Conservation (phyloP, 2,797 vertebrate genomes). For the Danio jaintianensis region DNA sequence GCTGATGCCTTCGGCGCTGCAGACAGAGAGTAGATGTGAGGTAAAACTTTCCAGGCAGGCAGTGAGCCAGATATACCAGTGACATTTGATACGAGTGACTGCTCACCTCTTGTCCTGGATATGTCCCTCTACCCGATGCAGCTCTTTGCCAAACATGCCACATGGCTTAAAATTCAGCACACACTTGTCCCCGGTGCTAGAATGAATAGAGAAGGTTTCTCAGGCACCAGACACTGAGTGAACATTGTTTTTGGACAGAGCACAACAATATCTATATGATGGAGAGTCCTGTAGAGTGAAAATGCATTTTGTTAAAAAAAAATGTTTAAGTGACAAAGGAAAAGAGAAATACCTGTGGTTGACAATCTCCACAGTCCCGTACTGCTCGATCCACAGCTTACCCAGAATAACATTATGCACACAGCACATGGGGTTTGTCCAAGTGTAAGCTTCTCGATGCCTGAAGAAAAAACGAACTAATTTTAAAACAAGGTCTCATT, state of each 20-base stretch:
- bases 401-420: slow-evolving; percentile 97
- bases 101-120: slow-evolving; percentile 94
- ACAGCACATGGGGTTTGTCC: slow-evolving; percentile 96
- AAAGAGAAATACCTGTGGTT: slow-evolving; percentile 90
- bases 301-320: background rate
- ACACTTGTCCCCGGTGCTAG: slow-evolving; percentile 95
- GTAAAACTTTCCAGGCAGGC: slow-evolving; percentile 1
- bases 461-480: slow-evolving; percentile 68
- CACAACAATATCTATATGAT: background rate
- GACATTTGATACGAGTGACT: slow-evolving; percentile 35
- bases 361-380: slow-evolving; percentile 91
- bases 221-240: background rate
- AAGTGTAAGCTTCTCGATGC: slow-evolving; percentile 92
- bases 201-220: slow-evolving; percentile 11
- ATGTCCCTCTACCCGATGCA: slow-evolving; percentile 94
- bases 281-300: background rate
- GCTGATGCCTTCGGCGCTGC: background rate
- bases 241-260: background rate
- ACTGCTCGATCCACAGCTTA: slow-evolving; percentile 98
- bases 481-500: too few relatives aligned
- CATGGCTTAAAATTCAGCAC: slow-evolving; percentile 92
- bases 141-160: slow-evolving; percentile 95
- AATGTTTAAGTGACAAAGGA: background rate
- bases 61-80: slow-evolving; percentile 17
- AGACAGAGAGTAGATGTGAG: slow-evolving; percentile 26